Evolutionary conservation across 2,113 vertebrate species (phyloP).

Genomic region (Panthera uncia): DNA sequence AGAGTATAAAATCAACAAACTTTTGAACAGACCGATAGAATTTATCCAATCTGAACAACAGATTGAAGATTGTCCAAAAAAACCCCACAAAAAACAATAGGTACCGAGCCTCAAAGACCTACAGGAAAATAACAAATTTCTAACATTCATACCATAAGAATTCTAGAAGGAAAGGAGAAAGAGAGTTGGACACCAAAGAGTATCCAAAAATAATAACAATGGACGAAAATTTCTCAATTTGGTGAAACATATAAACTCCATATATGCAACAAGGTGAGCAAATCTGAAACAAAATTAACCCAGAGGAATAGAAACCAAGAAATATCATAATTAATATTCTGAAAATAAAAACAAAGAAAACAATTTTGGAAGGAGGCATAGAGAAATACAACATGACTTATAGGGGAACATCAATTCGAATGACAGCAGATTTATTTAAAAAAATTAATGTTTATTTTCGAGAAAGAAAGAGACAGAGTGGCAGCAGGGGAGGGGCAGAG

Average conservation of each 20-base stretch:
- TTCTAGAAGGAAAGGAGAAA: not conserved
- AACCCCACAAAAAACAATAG: not conserved
- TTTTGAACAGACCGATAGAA: not conserved
- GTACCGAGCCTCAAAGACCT: not conserved
- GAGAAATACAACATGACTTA: not conserved
- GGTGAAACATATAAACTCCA: not conserved
- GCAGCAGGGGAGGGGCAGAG: too few species aligned
- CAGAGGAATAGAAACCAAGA: not conserved
- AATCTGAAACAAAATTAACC: not conserved
- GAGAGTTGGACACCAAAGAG: not conserved
- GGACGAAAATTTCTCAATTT: not conserved
- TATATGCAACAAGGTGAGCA: not conserved
- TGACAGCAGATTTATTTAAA: not conserved
- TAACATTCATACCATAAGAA: not conserved
- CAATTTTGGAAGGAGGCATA: not conserved
- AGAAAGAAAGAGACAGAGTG: too few species aligned
- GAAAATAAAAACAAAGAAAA: not conserved
- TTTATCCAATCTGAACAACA: not conserved
- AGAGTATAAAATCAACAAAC: not conserved
- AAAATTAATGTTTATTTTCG: too few species aligned
- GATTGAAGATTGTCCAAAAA: not conserved
- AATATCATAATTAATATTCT: not conserved
- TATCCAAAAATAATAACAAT: not conserved
- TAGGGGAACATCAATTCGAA: not conserved
- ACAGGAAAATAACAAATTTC: not conserved